Percentiles rank a stretch among this genome's conserved stretches.
phyloP scores from a whole-genome alignment of 1,140 invertebrate species.

The Heliconius melpomene region DNA sequence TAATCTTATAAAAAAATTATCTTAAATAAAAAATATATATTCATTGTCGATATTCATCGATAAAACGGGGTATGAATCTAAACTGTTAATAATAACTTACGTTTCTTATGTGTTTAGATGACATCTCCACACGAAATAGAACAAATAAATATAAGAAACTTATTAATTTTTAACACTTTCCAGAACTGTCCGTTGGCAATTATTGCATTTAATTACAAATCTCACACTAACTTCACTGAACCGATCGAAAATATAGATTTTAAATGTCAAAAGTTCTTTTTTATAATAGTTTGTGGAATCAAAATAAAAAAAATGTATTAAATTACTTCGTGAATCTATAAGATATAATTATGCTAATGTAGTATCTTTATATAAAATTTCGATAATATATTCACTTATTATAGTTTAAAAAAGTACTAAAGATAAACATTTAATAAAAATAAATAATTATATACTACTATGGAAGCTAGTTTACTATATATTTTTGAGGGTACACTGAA shows the following conservation, averaged over 20 bases:
- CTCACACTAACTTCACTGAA: neutral
- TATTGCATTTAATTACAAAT: neutral
- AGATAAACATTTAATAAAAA: no score
- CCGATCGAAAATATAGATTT: neutral
- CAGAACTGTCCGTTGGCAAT: neutral
- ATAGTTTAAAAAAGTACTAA: neutral
- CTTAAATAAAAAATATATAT: neutral
- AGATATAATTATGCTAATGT: neutral
- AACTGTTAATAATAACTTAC: conserved; percentile 49
- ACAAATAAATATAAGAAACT: neutral
- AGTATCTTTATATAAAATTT: neutral
- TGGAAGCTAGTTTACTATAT: neutral
- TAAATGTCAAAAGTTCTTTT: neutral
- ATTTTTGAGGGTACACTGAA: conserved; percentile 3
- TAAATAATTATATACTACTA: neutral
- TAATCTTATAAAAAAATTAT: no score
- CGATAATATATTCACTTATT: neutral
- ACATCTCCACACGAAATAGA: conserved; percentile 43
- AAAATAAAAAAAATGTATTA: neutral
- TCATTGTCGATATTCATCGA: neutral
- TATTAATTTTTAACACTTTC: neutral
- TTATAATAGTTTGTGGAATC: neutral
- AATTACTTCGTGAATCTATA: neutral
- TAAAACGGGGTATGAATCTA: neutral
- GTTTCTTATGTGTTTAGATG: conserved; percentile 51